phyloP scores from a whole-genome alignment of 2,113 vertebrate genomes.

The Megaceryle torquata region DNA sequence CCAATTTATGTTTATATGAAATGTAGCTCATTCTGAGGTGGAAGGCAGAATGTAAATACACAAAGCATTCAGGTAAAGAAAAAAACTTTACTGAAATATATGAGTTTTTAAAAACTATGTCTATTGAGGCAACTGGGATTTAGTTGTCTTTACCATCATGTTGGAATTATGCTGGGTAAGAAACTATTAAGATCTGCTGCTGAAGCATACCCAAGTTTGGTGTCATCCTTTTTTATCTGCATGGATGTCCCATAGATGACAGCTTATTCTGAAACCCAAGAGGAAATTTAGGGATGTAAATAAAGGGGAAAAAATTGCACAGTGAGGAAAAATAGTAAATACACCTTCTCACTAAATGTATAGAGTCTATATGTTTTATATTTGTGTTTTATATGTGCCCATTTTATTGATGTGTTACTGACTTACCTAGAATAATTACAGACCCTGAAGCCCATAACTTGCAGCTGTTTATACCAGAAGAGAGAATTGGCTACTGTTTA shows the following conservation, averaged over 20 bases:
- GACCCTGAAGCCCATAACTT: neutral
- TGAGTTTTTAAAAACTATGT: neutral
- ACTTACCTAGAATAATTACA: neutral
- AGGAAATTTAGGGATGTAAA: neutral
- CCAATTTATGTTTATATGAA: neutral
- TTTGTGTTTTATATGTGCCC: neutral
- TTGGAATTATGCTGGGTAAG: neutral
- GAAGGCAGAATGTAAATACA: neutral
- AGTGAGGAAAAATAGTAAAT: neutral
- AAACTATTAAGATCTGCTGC: neutral
- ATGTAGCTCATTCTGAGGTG: neutral
- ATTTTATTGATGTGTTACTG: neutral
- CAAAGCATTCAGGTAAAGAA: neutral
- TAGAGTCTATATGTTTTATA: neutral
- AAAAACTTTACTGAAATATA: neutral
- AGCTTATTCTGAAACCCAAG: neutral
- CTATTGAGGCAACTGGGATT: neutral
- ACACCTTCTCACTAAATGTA: too few species aligned
- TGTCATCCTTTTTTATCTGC: neutral
- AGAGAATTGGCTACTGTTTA: neutral
- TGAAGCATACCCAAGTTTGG: neutral
- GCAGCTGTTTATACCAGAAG: neutral
- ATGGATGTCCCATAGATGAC: neutral
- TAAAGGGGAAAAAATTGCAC: neutral
- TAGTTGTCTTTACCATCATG: neutral